These are phyloP conservation scores for Ochotona princeps DNA, from an alignment of 2,113 vertebrate species.

Conservation along the genomic window DNA sequence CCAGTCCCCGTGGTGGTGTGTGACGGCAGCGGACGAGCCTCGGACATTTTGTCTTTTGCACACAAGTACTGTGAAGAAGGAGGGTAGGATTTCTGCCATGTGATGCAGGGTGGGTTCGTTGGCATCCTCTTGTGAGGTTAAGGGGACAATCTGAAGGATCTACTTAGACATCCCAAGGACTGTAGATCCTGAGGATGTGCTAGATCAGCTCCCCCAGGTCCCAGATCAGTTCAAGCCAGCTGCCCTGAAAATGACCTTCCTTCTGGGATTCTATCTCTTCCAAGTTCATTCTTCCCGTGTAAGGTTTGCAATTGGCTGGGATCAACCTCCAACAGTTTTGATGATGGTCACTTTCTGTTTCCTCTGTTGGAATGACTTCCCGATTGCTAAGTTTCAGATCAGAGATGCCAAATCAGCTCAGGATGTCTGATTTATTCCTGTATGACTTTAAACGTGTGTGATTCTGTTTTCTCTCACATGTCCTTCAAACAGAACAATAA, in stretches of 20 bases:
- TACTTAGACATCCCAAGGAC: neutral
- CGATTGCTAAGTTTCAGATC: neutral
- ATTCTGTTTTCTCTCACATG: slow-evolving; percentile 51
- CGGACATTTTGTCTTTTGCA: slow-evolving; percentile 96
- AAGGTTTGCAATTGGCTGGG: neutral
- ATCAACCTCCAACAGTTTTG: neutral
- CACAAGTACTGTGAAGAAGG: slow-evolving; percentile 97
- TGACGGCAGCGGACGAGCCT: slow-evolving; percentile 96
- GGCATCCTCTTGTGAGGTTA: neutral
- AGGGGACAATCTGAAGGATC: neutral
- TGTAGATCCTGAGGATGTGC: neutral
- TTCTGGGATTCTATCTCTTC: neutral
- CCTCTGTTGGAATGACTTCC: neutral
- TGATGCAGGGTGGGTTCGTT: neutral
- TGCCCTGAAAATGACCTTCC: neutral
- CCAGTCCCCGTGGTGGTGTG: slow-evolving; percentile 98
- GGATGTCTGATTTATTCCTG: neutral
- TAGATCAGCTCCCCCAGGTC: neutral
- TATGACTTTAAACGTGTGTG: neutral
- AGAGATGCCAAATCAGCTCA: neutral
- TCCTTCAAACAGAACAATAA: slow-evolving; percentile 89
- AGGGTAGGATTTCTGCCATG: slow-evolving; percentile 87
- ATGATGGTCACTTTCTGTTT: neutral
- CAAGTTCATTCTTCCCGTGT: neutral
- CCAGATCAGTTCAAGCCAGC: neutral